Evolutionary conservation across 2,888 invertebrate genomes (phyloP).

Genomic region (Xylocampa areola): DNA sequence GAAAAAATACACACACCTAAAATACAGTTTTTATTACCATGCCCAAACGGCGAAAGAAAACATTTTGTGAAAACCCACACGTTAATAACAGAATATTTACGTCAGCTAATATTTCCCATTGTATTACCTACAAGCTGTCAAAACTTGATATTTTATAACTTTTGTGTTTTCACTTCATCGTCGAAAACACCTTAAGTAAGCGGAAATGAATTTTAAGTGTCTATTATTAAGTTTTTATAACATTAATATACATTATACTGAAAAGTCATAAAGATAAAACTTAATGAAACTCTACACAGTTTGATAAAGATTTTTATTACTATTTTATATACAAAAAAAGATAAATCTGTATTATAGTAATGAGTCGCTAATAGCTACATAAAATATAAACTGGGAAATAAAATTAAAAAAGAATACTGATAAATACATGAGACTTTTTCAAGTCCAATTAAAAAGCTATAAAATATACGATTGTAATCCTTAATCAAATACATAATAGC

Average conservation of each 20-base stretch:
- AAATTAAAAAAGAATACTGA: slow-evolving; percentile 33
- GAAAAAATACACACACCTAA: slow-evolving; percentile 37
- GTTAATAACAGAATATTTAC: slow-evolving; percentile 44
- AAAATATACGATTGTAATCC: slow-evolving; percentile 27
- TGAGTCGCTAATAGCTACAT: slow-evolving; percentile 53
- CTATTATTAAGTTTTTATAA: slow-evolving; percentile 35
- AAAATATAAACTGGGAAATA: slow-evolving; percentile 35
- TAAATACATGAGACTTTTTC: slow-evolving; percentile 37
- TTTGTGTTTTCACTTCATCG: slow-evolving; percentile 26
- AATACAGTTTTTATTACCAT: slow-evolving; percentile 39
- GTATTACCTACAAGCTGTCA: slow-evolving; percentile 37
- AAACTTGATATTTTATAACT: slow-evolving; percentile 33
- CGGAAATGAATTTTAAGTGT: slow-evolving; percentile 34
- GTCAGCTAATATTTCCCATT: slow-evolving; percentile 47
- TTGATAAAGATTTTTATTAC: slow-evolving; percentile 54
- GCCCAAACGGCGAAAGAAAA: slow-evolving; percentile 38
- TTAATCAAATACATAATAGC: slow-evolving; percentile 24
- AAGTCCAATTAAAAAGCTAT: slow-evolving; percentile 52
- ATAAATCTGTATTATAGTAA: slow-evolving; percentile 53
- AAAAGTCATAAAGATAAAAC: slow-evolving; percentile 55
- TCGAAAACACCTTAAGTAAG: slow-evolving; percentile 35
- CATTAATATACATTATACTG: slow-evolving; percentile 44
- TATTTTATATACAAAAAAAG: slow-evolving; percentile 50
- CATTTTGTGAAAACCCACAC: slow-evolving; percentile 54
- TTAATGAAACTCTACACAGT: slow-evolving; percentile 45